Conservation (phyloP, 2,888 invertebrate species). For the Drosophila differens region DNA sequence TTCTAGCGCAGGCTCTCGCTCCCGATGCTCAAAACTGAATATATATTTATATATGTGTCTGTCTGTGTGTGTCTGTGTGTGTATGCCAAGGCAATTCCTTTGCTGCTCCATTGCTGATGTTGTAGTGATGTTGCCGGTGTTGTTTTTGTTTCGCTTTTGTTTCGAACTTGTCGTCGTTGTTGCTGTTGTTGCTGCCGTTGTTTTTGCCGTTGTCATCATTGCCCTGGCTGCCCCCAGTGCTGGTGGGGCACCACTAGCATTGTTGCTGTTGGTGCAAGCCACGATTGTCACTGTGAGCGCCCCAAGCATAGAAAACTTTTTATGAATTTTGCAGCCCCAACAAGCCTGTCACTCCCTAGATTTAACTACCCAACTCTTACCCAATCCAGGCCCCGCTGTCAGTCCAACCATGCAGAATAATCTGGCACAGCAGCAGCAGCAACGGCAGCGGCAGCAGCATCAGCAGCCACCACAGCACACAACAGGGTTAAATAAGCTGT, state of each 20-base stretch:
- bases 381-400: constrained; percentile 16
- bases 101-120: constrained; percentile 45
- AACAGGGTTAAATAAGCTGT: constrained; percentile 81
- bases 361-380: not conserved
- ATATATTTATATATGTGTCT: constrained; percentile 6
- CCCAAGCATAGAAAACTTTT: constrained; percentile 78
- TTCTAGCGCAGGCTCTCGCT: constrained; percentile 34
- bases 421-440: constrained; percentile 59
- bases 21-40: constrained; percentile 54
- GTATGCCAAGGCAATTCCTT: constrained; percentile 50
- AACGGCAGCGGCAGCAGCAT: constrained; percentile 22
- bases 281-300: constrained; percentile 80
- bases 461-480: constrained; percentile 24
- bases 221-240: constrained; percentile 61
- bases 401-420: constrained; percentile 56
- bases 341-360: constrained; percentile 9
- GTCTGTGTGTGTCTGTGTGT: constrained; percentile 22
- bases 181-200: constrained; percentile 42
- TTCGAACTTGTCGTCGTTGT: constrained; percentile 60
- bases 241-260: constrained; percentile 39
- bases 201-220: constrained; percentile 69
- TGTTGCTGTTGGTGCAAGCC: constrained; percentile 69
- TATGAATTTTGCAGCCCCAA: constrained; percentile 64
- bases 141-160: constrained; percentile 69
- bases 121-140: constrained; percentile 43